Percentiles rank a stretch among this genome's conserved stretches.
These are phyloP conservation scores for Platysteira castanea DNA, from an alignment of 2,113 vertebrate species.

Conservation along the genomic window DNA sequence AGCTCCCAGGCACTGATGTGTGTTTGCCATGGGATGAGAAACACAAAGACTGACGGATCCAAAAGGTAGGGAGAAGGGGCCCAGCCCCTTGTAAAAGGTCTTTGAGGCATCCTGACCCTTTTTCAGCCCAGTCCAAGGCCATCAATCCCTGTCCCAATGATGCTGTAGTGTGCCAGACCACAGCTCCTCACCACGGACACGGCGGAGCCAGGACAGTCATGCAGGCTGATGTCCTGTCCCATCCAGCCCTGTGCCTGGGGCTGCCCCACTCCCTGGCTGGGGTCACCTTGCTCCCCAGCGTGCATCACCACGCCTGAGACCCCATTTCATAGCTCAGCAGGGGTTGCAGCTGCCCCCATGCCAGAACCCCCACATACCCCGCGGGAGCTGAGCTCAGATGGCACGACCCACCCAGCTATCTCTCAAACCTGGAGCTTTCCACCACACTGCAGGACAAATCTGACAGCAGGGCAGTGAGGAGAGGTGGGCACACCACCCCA, in stretches of 20 bases:
- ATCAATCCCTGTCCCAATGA: not conserved
- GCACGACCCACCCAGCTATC: rapidly evolving
- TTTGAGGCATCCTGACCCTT: rapidly evolving
- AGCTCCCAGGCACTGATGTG: rapidly evolving
- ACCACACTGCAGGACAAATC: not conserved
- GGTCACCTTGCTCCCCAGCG: not conserved
- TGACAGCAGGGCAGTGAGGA: not conserved
- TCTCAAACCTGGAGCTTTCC: not conserved
- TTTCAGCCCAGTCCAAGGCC: not conserved
- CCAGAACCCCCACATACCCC: not conserved
- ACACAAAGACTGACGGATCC: not conserved
- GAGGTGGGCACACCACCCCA: not conserved
- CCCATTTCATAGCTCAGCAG: not conserved
- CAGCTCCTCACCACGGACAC: not conserved
- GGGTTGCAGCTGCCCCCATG: not conserved
- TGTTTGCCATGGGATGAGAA: not conserved
- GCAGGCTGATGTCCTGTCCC: not conserved
- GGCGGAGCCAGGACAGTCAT: rapidly evolving
- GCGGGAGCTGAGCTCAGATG: rapidly evolving
- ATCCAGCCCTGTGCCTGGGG: not conserved
- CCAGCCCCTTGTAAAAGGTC: not conserved
- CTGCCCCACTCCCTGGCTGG: not conserved
- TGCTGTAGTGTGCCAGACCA: not conserved
- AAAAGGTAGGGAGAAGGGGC: not conserved
- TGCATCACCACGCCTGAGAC: not conserved